Evolutionary conservation across 2,888 invertebrate species (phyloP), one percentile per base, ranked within the genome.

Genomic region (Drosophila conformis): DNA sequence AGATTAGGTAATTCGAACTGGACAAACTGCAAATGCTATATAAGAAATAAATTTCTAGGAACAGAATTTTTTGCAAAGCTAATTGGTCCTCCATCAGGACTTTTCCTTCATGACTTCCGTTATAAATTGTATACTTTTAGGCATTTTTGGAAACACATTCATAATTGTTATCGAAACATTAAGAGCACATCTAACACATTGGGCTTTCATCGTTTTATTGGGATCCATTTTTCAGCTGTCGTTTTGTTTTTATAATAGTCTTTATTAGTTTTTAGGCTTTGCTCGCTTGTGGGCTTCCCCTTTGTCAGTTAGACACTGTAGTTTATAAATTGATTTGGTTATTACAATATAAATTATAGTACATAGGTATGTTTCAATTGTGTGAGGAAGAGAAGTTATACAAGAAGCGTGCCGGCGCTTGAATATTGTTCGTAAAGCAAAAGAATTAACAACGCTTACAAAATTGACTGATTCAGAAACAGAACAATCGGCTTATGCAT

Each of bases 331-430:
- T 59, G 48, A 63, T 58, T 75, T 35, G 56, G 46, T 61, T 78
- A 67, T 57, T 72, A 73, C 53, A 71, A 65, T 73, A 76, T 29
- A 76, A 80, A 76, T 61, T 46, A 78, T 65, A 56, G 49, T 64
- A 53, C 53, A 68, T 54, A 54, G 38, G 36, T 53, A 42, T 71
- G 53, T 58, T 61, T 69, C 10, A 58, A 54, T 31, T 69, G 49
- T 75, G 62, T 66, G 57, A 36, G 52, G 33, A 33, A 52, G 35
- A 48, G 63, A 51, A 67, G 66, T 49, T 18, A 40, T 72, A 66
- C 54, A 64, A 48, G 40, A 68, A 79, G 81, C 89, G 83, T 80
- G 82, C 68, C 31, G 68, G 73, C 73, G 73, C 68, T 67, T 68
- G 77, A 59, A 67, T 61, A 49, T 51, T 36, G 48, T 59, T 38